These are phyloP conservation scores for Upupa epops DNA, from an alignment of 2,113 vertebrate genomes.

Conservation along the genomic window DNA sequence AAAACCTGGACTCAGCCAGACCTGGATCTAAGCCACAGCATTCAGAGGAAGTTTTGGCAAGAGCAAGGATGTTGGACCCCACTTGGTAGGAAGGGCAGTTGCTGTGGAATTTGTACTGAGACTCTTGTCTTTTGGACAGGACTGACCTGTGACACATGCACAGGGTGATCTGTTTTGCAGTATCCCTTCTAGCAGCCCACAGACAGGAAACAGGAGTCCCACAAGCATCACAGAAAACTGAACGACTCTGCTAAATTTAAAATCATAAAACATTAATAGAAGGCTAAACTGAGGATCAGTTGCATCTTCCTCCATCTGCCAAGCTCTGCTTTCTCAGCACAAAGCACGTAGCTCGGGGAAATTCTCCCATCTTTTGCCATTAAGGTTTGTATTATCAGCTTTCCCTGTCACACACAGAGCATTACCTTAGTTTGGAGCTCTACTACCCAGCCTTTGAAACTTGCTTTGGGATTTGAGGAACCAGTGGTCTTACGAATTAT, in stretches of 20 bases:
- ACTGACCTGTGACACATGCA: neutral
- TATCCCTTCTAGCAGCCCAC: neutral
- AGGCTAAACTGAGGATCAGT: conserved; percentile 44
- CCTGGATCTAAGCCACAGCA: neutral
- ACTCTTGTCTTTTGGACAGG: neutral
- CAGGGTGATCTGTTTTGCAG: neutral
- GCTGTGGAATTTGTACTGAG: neutral
- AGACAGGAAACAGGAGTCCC: conserved; percentile 7
- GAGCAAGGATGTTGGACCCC: neutral
- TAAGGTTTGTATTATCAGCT: conserved; percentile 28
- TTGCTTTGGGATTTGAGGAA: conserved; percentile 16
- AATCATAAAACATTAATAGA: conserved; percentile 62
- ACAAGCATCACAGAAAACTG: conserved; percentile 4
- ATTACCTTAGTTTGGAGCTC: conserved; percentile 30
- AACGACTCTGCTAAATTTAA: conserved; percentile 47
- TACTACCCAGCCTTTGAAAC: neutral
- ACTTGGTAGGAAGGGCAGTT: neutral
- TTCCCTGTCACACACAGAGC: conserved; percentile 43
- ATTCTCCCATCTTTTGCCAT: conserved; percentile 28
- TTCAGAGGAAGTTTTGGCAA: conserved; percentile 35
- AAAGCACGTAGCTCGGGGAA: conserved; percentile 39
- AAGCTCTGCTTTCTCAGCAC: conserved; percentile 23
- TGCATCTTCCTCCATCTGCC: conserved; percentile 31
- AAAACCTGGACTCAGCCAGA: neutral
- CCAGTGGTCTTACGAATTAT: neutral